Base-by-base conservation (phyloP, 1,140 invertebrate genomes). In the Campoletis sonorensis region DNA sequence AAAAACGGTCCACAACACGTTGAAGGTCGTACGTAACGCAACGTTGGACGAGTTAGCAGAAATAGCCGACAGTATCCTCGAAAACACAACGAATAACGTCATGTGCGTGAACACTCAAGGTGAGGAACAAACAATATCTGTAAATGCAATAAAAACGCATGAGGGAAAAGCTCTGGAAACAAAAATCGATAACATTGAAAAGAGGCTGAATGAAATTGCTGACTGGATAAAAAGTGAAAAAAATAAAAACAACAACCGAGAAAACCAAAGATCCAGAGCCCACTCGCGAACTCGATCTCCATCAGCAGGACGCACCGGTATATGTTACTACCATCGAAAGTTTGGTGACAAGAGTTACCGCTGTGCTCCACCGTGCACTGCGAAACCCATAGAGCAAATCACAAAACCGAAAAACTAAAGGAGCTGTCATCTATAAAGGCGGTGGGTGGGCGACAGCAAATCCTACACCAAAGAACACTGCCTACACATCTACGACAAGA, bases 321-420 rank as follows among this genome's bases (percentile, higher is more conserved):
- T 7, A 11, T 77, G 78, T 10, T 85, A 73, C 51, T 83, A 79
- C 16, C 81, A 84, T 54, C 67, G 73, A 16, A 72, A 37, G 72
- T 80, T 73, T 18, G 79, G 76, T 4, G 54, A 58, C 0, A 73
- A 45, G n/a, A 77, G 82, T 4, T n/a, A 49, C 16, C 49, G 45
- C 26, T 85, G 84, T 18, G 5, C 37, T 10, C 26, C 70, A 70
- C 82, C 84, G 13, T 83, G 77, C n/a, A 33, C 30, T 7, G 30
- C 30, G 3, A 33, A 33, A 33, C 30, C 30, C 30, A 13, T 0
- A 81, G 13, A 27, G 45, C 81, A 71, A 13, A 61, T 13, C 33
- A 80, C n/a, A 51, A 45, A 15, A 71, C 71, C 45, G 82, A 80
- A 75, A 84, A 83, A 83, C 79, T 78, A 80, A 18, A 8, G 1